These are phyloP conservation scores for Coendou prehensilis DNA, from an alignment of 2,797 vertebrate genomes.

Conservation along the genomic window DNA sequence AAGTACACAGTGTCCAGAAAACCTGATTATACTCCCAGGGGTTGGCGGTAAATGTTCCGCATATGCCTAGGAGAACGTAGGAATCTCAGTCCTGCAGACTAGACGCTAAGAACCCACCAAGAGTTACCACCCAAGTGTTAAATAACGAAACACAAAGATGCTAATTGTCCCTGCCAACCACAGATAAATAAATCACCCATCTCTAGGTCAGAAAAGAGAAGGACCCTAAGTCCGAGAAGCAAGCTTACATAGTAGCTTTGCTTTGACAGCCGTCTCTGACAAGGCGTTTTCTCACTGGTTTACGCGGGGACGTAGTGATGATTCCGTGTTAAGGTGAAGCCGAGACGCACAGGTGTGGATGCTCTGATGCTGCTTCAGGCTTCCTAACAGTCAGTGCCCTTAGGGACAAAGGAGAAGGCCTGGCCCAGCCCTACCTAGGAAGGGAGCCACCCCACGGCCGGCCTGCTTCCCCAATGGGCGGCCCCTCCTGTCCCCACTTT, in stretches of 20 bases:
- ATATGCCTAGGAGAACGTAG: background rate
- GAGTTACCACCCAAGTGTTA: background rate
- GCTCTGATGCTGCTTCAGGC: background rate
- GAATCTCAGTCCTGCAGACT: background rate
- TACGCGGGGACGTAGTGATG: background rate
- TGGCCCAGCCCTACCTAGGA: background rate
- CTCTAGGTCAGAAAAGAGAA: background rate
- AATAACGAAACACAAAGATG: background rate
- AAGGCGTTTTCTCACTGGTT: background rate
- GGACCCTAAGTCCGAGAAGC: background rate
- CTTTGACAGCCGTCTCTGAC: background rate
- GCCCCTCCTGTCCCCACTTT: background rate
- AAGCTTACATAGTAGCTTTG: background rate
- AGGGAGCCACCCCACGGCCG: background rate
- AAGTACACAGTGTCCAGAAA: background rate
- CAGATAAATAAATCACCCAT: background rate
- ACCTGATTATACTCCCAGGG: background rate
- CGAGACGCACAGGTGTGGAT: background rate
- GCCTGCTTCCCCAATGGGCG: background rate
- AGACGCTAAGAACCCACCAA: background rate
- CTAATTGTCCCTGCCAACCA: background rate
- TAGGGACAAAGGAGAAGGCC: background rate
- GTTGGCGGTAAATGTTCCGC: background rate
- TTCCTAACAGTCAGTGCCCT: background rate
- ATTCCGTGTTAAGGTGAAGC: background rate